Evolutionary conservation across 2,888 invertebrate genomes (phyloP), one percentile per base, ranked within the genome.

Genomic region (Eupithecia vulgata): DNA sequence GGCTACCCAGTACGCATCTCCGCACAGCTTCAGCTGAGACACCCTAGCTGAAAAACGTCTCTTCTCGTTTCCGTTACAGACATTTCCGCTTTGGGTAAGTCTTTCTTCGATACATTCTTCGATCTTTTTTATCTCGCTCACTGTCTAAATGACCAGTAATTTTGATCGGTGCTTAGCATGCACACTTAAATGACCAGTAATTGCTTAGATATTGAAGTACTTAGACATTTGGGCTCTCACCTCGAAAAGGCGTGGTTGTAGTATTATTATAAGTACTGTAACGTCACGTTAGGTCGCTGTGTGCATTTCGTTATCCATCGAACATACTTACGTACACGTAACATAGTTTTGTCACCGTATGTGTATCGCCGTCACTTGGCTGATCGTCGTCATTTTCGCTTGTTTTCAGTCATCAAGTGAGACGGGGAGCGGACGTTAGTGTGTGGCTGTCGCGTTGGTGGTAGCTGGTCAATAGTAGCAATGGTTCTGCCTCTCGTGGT

Each of bases 381-480:
- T 21, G 21, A 0, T 25, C 25, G 25, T 5, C 21, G 57, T 57
- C 3, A 21, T 21, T 57, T 57, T 25, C 12, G 57, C 25, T 25
- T 5, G 57, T 57, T 57, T 25, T 57, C 57, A 57, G 57, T 57
- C 12, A 57, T 57, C 57, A 25, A 57, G 57, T 57, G 57, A 57
- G 57, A n/a, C 57, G 25, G 57, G 12, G 25, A 57, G 57, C 13
- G 5, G 21, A 25, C 57, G 57, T 57, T 57, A 52, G 25, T 25
- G 52, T 52, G 52, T 5, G 57, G 13, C 25, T 57, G 25, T 57
- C 25, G 48, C n/a, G 48, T 21, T 21, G 48, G 57, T 57, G 21
- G 52, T 52, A 10, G 21, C 25, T 13, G n/a, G 48, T 21, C 52
- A 61, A 15, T 15, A 13, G 59, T 30, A 61, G 17, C 12, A 8